phyloP scores from a whole-genome alignment of 2,797 vertebrate genomes.

The Tadarida brasiliensis region DNA sequence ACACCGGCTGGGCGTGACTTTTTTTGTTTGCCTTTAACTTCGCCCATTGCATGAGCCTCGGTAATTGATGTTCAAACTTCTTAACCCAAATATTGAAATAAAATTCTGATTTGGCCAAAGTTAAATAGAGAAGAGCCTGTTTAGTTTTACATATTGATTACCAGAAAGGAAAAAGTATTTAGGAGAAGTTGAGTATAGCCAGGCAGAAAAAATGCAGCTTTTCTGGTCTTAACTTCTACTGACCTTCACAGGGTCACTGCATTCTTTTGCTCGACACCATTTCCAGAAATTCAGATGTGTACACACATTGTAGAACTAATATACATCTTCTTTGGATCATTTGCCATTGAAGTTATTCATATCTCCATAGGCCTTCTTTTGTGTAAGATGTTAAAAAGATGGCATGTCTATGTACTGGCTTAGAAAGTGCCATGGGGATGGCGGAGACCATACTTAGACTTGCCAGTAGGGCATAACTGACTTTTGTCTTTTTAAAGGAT shows the following conservation, averaged over 20 bases:
- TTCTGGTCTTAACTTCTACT: neutral
- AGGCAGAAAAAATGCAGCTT: neutral
- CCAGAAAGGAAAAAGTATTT: neutral
- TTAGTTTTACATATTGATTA: neutral
- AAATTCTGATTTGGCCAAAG: neutral
- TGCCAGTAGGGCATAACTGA: neutral
- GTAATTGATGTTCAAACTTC: neutral
- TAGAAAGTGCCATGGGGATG: neutral
- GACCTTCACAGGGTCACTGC: neutral
- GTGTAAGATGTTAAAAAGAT: neutral
- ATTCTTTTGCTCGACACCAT: neutral
- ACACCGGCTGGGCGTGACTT: too few species aligned
- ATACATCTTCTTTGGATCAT: neutral
- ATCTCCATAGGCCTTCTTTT: neutral
- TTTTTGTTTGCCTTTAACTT: neutral
- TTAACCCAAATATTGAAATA: conserved; percentile 1
- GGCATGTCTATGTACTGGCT: neutral
- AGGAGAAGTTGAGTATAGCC: neutral
- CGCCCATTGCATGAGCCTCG: neutral
- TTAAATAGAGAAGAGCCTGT: neutral
- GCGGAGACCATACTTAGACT: neutral
- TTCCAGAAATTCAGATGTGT: neutral
- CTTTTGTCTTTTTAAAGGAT: conserved; percentile 85
- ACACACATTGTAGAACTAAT: neutral
- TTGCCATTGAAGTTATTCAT: neutral